Evolutionary conservation across 2,113 vertebrate genomes (phyloP), one percentile per base, ranked within the genome.

Genomic region (Mesoclemmys tuberculata): DNA sequence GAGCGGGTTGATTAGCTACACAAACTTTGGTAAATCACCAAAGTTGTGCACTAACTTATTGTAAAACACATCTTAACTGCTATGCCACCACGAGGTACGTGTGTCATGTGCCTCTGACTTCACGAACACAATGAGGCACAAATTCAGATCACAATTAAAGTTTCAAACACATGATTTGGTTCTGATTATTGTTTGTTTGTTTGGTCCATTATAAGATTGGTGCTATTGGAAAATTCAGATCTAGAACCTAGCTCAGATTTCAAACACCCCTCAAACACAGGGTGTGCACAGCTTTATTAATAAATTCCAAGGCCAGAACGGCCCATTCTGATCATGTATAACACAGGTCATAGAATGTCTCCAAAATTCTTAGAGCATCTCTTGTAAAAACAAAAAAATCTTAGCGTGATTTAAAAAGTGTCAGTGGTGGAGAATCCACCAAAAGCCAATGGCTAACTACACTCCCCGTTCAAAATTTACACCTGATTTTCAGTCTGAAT

Each of bases 1-100:
- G 87, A 93, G 92, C 94, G 82, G 38, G 56, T 96, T 88, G 22
- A 56, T 94, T 89, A 38, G 68, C 10, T 74, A 74, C 38, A 41
- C n/a, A 74, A 24, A 74, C 68, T 22, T 68, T 74, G 38, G 38
- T 41, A 41, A 41, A 5, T 74, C 38, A 41, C n/a, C 56, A 21
- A 80, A 31, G 56, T 10, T 2, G 9, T 48, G 49, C 93, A 87
- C 58, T 46, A 12, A 5, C 61, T 90, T 49, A 19, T 71, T 71
- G 55, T 41, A 84, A 93, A 95, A 54, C 58, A 79, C 54, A 22
- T 64, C 16, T 86, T 54, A 92, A 91, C 92, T 38, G 4, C 38
- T 21, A 16, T 38, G 41, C 22, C 80, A 58, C 44, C 22, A 88
- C 71, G 68, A 18, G 71, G 44, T 84, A 31, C 10, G 6, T 41